Base-by-base conservation (phyloP, 2,113 vertebrate species). In the Hiodon alosoides region DNA sequence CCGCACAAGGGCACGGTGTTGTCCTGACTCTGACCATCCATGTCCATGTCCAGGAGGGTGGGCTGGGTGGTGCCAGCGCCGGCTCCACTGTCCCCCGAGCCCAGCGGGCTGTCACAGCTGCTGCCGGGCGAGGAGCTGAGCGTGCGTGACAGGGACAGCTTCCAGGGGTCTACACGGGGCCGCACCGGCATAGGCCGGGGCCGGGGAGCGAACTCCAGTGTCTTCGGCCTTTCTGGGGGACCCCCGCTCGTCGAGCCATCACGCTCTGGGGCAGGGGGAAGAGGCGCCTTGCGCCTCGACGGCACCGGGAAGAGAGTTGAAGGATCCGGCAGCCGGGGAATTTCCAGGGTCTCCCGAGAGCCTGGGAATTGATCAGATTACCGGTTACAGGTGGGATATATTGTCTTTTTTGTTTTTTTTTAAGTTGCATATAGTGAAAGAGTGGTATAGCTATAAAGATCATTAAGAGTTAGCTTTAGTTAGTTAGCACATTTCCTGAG, bases 11-110 rank as follows among this genome's bases (percentile, higher is more conserved):
- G 94, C 17, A 94, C 84, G 0, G 95, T 95, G 68, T 71, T 88
- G 90, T 97, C 95, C 81, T 84, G 81, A 76, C 79, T 93, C 87
- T 97, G 95, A 5, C 95, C 95, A 79, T 96, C 95, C 86, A 92
- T 86, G 85, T 97, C 95, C 88, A 95, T 91, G 90, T 97, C 95
- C 79, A 96, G 91, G 77, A 97, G 89, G 5, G 87, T 95, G 64
- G 89, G 93, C 67, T 81, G 83, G 0, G 81, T 60, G 46, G 83
- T 84, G 16, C 83, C 58, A 5, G 81, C 54, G 5, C 87, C 77
- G 48, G 82, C 85, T 7, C 85, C 79, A 76, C 90, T 86, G 83
- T 92, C 90, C n/a, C 89, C 89, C 0, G 89, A 91, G 0, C 86
- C 90, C 0, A 87, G 83, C 0, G 90, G 90, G 77, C 91, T 92